Evolutionary conservation across 92 coral and sea anemone genomes (phyloP).

Genomic region (Blastomussa wellsi): DNA sequence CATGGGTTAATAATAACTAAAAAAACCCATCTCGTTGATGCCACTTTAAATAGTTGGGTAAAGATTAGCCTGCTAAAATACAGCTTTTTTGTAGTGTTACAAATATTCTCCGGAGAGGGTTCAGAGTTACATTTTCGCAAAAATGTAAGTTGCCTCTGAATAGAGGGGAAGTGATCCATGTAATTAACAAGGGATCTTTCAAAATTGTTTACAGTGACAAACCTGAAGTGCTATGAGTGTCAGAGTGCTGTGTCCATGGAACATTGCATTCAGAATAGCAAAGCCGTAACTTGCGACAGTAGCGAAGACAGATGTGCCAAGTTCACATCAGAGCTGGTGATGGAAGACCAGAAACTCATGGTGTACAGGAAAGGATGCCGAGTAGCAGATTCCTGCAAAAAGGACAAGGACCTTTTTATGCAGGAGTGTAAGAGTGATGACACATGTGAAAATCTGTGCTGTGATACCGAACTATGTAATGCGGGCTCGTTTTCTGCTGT

Average conservation of each 20-base stretch:
- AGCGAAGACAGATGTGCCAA: not conserved
- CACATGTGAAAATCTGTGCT: conserved; percentile 6
- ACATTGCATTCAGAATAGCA: conserved; percentile 21
- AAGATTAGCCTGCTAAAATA: no score
- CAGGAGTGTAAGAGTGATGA: conserved; percentile 3
- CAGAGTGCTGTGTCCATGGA: conserved; percentile 19
- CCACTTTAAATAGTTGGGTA: no score
- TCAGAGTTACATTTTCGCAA: no score
- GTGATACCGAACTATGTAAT: conserved; percentile 13
- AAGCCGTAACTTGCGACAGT: not conserved
- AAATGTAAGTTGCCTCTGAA: no score
- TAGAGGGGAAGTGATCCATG: no score
- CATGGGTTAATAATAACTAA: no score
- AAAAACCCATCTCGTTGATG: no score
- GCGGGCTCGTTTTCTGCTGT: not conserved
- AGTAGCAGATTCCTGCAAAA: not conserved
- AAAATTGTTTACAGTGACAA: not conserved
- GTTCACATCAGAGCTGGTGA: conserved; percentile 14
- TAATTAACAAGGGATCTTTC: not conserved
- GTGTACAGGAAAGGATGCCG: conserved; percentile 46
- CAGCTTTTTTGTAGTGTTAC: no score
- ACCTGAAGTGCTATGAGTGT: conserved; percentile 9
- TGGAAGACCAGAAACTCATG: conserved; percentile 25
- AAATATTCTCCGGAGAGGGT: no score
- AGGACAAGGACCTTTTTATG: conserved; percentile 9